phyloP scores from a whole-genome alignment of 2,888 invertebrate genomes.

The Pristionchus fissidentatus region DNA sequence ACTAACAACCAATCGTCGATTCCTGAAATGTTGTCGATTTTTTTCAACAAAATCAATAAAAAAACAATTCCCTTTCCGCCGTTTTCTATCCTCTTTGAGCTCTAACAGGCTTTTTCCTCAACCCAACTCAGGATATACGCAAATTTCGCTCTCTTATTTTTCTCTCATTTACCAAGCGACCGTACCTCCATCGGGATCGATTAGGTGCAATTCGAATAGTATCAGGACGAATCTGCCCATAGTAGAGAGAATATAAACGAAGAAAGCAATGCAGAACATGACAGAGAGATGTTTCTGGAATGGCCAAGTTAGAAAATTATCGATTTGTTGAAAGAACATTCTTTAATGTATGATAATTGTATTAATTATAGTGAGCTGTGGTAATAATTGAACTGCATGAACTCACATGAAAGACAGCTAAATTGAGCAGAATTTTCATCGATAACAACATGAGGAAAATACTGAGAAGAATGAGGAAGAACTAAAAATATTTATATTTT shows the following conservation, averaged over 20 bases:
- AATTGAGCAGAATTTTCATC: conserved; percentile 26
- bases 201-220: conserved; percentile 16
- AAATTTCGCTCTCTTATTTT: not conserved
- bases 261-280: conserved; percentile 41
- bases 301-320: not conserved
- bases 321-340: not conserved
- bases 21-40: conserved; percentile 9
- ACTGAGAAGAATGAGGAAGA: conserved; percentile 25
- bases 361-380: not conserved
- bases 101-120: not conserved
- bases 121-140: not conserved
- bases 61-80: not conserved
- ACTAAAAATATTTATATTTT: conserved; percentile 11
- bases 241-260: not conserved
- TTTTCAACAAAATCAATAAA: not conserved
- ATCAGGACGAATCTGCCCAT: conserved; percentile 25
- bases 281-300: conserved; percentile 32
- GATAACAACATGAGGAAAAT: conserved; percentile 19
- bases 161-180: not conserved
- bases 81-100: not conserved
- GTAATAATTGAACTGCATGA: too few species aligned
- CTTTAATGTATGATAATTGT: not conserved
- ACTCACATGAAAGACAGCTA: conserved; percentile 34
- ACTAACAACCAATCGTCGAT: not conserved
- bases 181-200: not conserved